Base-by-base conservation (phyloP, 2,888 invertebrate species). In the Acleris sparsana region DNA sequence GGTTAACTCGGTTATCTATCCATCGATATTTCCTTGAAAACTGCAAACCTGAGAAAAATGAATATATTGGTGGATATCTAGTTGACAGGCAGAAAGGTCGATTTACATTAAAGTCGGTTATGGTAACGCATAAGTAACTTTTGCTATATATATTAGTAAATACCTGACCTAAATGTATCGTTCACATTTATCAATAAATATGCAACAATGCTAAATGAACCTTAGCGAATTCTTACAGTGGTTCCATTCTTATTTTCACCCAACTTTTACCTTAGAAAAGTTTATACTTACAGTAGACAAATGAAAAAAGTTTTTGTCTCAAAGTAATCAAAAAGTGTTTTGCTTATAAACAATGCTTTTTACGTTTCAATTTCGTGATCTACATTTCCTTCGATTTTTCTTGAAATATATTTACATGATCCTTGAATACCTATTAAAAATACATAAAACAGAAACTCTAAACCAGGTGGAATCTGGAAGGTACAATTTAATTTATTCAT, bases 251-350 rank as follows among this genome's bases (percentile, higher is more conserved):
- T 61, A 55, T 65, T 55, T 49, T 9, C 33, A 55, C 25, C 9
- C 55, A 65, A 65, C 55, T 61, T 60, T 59, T 46, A 13, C 53
- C 64, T 4, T 44, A 55, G 51, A 57, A 46, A 66, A 66, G 52
- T 66, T 62, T 33, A 20, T 51, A 39, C 33, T 33, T 33, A 44
- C 52, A 52, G 66, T 57, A 52, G 66, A 62, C 52, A 62, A 66
- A 66, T 66, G 66, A 62, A 66, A 61, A 66, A 66, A 66, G 61
- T 66, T 66, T 57, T 44, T 52, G 55, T 48, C 48, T 66, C 57
- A 51, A 53, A 62, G 66, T 66, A 66, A 66, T 66, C 66, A 56
- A 48, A 66, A 62, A 56, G 48, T 62, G 52, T 53, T 57, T 57
- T 44, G 43, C 56, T 57, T 46, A 62, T 66, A 66, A 66, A 66